Evolutionary conservation across 2,113 vertebrate species (phyloP), one percentile per base, ranked within the genome.

Genomic region (Menidia beryllina): DNA sequence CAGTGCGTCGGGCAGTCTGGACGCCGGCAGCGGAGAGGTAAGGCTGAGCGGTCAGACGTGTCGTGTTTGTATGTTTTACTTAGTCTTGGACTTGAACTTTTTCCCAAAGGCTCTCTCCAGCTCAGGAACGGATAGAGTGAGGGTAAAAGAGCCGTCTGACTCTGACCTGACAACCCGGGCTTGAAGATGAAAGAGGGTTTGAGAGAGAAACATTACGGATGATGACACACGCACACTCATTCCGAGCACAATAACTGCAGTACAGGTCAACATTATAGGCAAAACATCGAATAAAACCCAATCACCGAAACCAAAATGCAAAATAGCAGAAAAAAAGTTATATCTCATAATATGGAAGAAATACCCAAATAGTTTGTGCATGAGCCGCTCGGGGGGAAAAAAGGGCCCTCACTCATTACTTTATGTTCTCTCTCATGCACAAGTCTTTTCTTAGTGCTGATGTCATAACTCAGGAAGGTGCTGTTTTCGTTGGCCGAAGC

Each of bases 21-120:
- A 56, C 48, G 20, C 12, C 71, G 74, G 69, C 83, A 85, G 52
- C 55, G 81, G 71, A 88, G 77, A 77, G 54, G 30, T 26, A 19
- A 77, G 62, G 49, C 52, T 70, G 63, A 76, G 60, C 11, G 7
- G 47, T 30, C 73, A 72, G 27, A 59, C 3, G 0, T 51, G 69
- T 8, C 7, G 47, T 51, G 64, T 38, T 66, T 56, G 54, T 39
- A 19, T 25, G 86, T 75, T 93, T 83, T 95, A 95, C 94, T 95
- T 95, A 85, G 92, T 91, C 76, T 92, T 93, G 60, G 89, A 87
- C 90, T 93, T 93, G 92, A 93, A 94, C 85, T 92, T 93, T 87
- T 92, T 94, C 78, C 92, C 91, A 38, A 75, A 94, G 91, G 93
- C 82, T 36, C 88, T 88, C 84, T 97, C 94, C 92, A 91, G 90